phyloP scores from a whole-genome alignment of 1,140 invertebrate genomes.

The Saccostrea cuccullata region DNA sequence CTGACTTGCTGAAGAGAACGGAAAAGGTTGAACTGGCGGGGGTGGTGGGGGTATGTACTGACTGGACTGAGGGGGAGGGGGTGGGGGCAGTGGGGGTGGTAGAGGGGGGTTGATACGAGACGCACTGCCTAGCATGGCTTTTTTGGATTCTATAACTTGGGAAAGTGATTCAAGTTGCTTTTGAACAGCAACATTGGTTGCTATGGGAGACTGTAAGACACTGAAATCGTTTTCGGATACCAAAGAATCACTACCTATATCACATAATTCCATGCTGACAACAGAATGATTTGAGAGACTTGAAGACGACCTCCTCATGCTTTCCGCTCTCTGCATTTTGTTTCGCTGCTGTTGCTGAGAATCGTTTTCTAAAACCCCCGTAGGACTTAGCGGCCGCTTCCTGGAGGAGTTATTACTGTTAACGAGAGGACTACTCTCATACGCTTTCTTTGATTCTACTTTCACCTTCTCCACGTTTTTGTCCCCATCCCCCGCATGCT shows the following conservation, averaged over 20 bases:
- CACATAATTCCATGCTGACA: constrained; percentile 55
- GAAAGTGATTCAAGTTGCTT: constrained; percentile 35
- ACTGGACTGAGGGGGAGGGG: constrained; percentile 20
- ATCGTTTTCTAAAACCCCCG: constrained; percentile 27
- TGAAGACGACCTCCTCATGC: constrained; percentile 11
- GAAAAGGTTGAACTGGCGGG: constrained; percentile 34
- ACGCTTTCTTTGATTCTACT: constrained; percentile 19
- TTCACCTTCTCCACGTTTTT: constrained; percentile 45
- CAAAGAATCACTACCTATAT: constrained; percentile 24
- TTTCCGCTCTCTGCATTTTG: constrained; percentile 52
- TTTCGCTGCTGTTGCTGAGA: constrained; percentile 43
- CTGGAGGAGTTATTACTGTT: constrained; percentile 13
- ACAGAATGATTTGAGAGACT: constrained; percentile 50
- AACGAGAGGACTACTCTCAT: background rate
- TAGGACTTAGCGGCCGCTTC: constrained; percentile 50
- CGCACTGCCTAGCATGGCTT: constrained; percentile 20
- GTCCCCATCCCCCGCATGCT: constrained; percentile 38
- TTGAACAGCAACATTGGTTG: background rate
- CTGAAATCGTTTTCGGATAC: background rate
- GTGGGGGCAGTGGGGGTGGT: constrained; percentile 33
- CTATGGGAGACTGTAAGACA: constrained; percentile 1
- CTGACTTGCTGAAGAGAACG: constrained; percentile 32
- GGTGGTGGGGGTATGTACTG: constrained; percentile 51
- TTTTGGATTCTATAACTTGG: constrained; percentile 43
- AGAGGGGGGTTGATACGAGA: background rate